Percentiles rank a stretch among this genome's conserved stretches.
phyloP scores from a whole-genome alignment of 2,888 invertebrate genomes.

The Drosophila leonis region DNA sequence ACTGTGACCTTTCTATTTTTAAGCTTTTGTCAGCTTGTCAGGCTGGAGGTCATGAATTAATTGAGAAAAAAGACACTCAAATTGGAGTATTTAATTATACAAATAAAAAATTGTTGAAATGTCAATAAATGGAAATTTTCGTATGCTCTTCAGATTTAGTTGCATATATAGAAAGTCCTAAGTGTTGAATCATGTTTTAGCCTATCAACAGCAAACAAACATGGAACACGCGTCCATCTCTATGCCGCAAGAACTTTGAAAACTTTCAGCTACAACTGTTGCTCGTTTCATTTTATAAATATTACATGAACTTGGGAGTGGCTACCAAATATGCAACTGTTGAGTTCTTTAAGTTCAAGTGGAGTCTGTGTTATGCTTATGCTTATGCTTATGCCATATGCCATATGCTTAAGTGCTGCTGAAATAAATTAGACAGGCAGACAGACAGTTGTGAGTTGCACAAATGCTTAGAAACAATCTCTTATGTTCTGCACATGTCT shows the following conservation, averaged over 20 bases:
- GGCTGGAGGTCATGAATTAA: not conserved
- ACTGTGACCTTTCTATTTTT: slow-evolving; percentile 4
- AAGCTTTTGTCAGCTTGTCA: not conserved
- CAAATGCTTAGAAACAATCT: slow-evolving; percentile 20
- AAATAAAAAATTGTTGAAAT: not conserved
- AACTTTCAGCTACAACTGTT: slow-evolving; percentile 9
- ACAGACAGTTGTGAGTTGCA: slow-evolving; percentile 1
- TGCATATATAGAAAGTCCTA: not conserved
- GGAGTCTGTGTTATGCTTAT: not conserved
- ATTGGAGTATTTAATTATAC: not conserved
- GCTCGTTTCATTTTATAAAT: slow-evolving; percentile 21
- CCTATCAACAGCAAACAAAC: not conserved
- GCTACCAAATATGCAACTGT: slow-evolving; percentile 19
- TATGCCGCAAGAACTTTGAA: not conserved
- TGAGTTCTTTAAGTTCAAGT: slow-evolving; percentile 13
- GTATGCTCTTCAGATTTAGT: not conserved
- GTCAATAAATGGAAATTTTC: not conserved
- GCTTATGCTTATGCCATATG: slow-evolving; percentile 1
- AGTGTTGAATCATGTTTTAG: slow-evolving; percentile 1
- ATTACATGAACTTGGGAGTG: slow-evolving; percentile 20
- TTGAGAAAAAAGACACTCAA: not conserved
- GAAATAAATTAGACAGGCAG: slow-evolving; percentile 10
- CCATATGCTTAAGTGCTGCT: slow-evolving; percentile 29
- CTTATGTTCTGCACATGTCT: slow-evolving; percentile 14
- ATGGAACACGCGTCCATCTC: slow-evolving; percentile 6